These are phyloP conservation scores for Euschistus heros DNA, from an alignment of 1,140 invertebrate species.

Conservation along the genomic window DNA sequence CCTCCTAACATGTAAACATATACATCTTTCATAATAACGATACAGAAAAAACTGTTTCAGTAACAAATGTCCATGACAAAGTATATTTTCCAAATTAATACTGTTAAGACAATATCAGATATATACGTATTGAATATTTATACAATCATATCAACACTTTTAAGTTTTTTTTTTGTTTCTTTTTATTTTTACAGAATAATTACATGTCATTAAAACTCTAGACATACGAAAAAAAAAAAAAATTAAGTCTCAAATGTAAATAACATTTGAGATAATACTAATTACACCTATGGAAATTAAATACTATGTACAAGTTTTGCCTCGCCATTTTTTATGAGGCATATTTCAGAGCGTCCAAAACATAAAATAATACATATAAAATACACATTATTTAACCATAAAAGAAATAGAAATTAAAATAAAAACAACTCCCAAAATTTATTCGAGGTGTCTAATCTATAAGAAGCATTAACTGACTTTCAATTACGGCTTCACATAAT, in stretches of 20 bases:
- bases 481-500: conserved; percentile 2
- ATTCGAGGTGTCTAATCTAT: conserved; percentile 2
- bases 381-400: background rate
- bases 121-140: too few species aligned
- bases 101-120: too few species aligned
- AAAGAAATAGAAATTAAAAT: background rate
- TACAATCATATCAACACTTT: too few species aligned
- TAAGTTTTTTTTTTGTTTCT: too few species aligned
- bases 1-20: too few species aligned
- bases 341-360: background rate
- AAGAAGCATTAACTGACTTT: background rate
- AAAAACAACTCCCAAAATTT: background rate
- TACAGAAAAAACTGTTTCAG: too few species aligned
- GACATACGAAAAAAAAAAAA: background rate
- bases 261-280: conserved; percentile 6
- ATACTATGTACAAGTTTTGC: conserved; percentile 7
- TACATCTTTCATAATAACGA: too few species aligned
- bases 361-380: background rate
- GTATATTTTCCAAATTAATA: too few species aligned
- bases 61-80: too few species aligned
- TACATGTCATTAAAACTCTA: conserved; percentile 12
- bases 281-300: conserved; percentile 5
- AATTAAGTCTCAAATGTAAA: conserved; percentile 5
- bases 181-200: conserved; percentile 13
- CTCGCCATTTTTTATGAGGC: background rate